Evolutionary conservation across 1,140 invertebrate species (phyloP).

Genomic region (Thaumetopoea pityocampa): DNA sequence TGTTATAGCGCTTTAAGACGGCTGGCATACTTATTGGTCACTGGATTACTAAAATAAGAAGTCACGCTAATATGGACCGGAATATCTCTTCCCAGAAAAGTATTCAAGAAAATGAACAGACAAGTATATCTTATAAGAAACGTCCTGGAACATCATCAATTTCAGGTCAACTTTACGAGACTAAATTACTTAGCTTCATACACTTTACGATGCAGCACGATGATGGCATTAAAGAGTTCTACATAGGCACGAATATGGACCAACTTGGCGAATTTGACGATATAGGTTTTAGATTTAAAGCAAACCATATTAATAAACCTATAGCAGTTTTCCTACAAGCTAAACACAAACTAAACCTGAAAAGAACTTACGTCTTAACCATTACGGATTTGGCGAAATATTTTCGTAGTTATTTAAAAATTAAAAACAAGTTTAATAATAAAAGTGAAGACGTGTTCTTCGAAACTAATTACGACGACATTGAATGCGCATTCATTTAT

Average conservation of each 20-base stretch:
- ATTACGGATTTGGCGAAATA: constrained; percentile 6
- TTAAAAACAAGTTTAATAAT: constrained; percentile 7
- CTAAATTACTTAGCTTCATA: constrained; percentile 11
- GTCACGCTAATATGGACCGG: too few species aligned
- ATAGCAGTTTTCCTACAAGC: constrained; percentile 14
- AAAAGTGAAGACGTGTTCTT: constrained; percentile 12
- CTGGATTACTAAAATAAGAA: too few species aligned
- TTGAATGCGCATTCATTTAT: constrained; percentile 2
- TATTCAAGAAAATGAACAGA: too few species aligned
- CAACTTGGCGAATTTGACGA: constrained; percentile 1
- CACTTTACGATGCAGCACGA: not conserved
- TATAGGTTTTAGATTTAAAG: constrained; percentile 2
- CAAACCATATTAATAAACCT: not conserved
- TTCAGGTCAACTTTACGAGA: constrained; percentile 11
- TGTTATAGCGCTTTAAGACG: too few species aligned
- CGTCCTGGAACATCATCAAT: constrained; percentile 5
- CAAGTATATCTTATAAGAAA: too few species aligned
- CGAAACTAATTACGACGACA: not conserved
- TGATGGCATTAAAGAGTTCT: not conserved
- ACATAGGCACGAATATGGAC: constrained; percentile 4
- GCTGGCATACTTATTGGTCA: too few species aligned
- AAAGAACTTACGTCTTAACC: not conserved
- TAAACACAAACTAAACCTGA: constrained; percentile 11
- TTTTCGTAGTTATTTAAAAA: constrained; percentile 12
- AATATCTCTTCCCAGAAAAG: too few species aligned